Evolutionary conservation across 1,140 invertebrate species (phyloP).

Genomic region (Saccostrea glomerata): DNA sequence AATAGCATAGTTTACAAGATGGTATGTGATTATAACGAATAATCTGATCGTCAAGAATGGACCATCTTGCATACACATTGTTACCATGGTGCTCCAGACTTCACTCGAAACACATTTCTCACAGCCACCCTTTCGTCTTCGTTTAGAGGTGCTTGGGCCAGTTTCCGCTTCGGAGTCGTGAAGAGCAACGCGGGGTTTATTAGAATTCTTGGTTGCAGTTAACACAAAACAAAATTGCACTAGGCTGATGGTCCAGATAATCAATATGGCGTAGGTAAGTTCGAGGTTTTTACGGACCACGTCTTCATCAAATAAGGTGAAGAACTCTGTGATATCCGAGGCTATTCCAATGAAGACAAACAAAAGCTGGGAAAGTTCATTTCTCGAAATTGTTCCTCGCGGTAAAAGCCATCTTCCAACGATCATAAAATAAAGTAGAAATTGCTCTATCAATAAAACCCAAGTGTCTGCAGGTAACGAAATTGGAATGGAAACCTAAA

Average conservation of each 20-base stretch:
- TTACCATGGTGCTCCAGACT: constrained; percentile 85
- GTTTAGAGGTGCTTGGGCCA: not conserved
- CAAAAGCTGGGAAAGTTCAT: constrained; percentile 94
- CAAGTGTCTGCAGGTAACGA: constrained; percentile 65
- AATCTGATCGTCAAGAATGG: constrained; percentile 91
- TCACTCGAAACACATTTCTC: constrained; percentile 81
- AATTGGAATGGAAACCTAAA: constrained; percentile 65
- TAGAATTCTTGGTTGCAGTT: constrained; percentile 65
- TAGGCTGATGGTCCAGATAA: constrained; percentile 87
- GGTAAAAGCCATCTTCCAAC: constrained; percentile 92
- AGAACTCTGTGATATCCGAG: constrained; percentile 96
- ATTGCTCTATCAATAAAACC: constrained; percentile 92
- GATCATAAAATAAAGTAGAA: constrained; percentile 90
- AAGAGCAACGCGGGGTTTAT: constrained; percentile 52
- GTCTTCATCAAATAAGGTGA: constrained; percentile 88
- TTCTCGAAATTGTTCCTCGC: constrained; percentile 93
- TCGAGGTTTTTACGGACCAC: constrained; percentile 61
- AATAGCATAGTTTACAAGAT: constrained; percentile 92
- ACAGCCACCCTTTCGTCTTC: constrained; percentile 24
- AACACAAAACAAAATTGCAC: constrained; percentile 83
- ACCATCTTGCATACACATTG: constrained; percentile 83
- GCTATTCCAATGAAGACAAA: constrained; percentile 89
- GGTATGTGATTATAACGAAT: constrained; percentile 89
- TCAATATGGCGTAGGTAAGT: constrained; percentile 66
- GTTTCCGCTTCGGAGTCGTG: not conserved